Percentiles rank a stretch among this genome's conserved stretches.
Evolutionary conservation across 2,888 invertebrate genomes (phyloP).

Genomic region (Cephus rjabovi): DNA sequence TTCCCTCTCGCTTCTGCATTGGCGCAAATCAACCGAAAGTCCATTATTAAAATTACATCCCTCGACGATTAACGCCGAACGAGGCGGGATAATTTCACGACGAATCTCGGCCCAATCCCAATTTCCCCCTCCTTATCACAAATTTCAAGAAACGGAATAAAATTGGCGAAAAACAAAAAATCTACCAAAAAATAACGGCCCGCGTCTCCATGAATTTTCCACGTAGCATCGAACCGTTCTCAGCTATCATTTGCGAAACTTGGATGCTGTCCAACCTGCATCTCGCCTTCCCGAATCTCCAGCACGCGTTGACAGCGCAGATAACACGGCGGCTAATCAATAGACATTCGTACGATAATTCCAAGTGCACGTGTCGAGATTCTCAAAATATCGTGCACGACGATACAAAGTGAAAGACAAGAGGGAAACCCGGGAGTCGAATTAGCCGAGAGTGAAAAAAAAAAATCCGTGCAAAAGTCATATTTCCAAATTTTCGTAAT

Average conservation of each 20-base stretch:
- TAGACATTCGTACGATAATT: neutral
- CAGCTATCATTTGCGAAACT: slow-evolving; percentile 39
- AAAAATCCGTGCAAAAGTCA: slow-evolving; percentile 5
- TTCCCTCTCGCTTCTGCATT: no score
- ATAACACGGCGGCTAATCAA: slow-evolving; percentile 40
- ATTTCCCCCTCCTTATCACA: no score
- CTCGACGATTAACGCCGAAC: neutral
- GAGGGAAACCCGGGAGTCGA: slow-evolving; percentile 21
- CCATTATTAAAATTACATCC: neutral
- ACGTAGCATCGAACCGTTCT: slow-evolving; percentile 36
- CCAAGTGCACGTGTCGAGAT: slow-evolving; percentile 24
- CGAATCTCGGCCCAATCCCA: slow-evolving; percentile 15
- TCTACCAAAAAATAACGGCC: neutral
- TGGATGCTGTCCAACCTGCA: slow-evolving; percentile 40
- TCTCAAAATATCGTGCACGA: slow-evolving; percentile 29
- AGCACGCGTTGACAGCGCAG: slow-evolving; percentile 25
- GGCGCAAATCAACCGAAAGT: neutral
- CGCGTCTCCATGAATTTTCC: neutral
- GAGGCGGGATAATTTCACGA: neutral
- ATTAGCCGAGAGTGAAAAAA: slow-evolving; percentile 43
- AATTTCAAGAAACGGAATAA: neutral
- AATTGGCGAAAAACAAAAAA: neutral
- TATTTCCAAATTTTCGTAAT: no score
- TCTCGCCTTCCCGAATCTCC: slow-evolving; percentile 9
- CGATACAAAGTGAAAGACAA: slow-evolving; percentile 38